Evolutionary conservation across 2,888 invertebrate genomes (phyloP), one percentile per base, ranked within the genome.

Genomic region (Xestia ashworthii): DNA sequence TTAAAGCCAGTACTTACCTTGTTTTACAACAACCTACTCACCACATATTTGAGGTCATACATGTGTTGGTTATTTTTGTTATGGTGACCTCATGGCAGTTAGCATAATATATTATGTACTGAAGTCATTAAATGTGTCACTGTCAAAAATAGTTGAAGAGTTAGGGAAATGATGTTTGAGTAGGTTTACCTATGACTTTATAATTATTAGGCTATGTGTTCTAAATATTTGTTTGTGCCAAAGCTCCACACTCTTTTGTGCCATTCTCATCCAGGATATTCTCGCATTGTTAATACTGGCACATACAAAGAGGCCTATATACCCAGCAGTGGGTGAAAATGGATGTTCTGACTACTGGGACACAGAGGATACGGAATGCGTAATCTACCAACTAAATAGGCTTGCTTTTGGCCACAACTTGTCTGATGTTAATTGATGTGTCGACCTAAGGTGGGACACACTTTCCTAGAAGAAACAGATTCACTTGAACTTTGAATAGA

Each of bases 71-170:
- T 82, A 84, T 80, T 84, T 80, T 74, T 46, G 64, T 64, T 68
- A 71, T 53, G 82, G 50, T 82, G 82, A 82, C 68, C 64, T 82
- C 85, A 82, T 82, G 16, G 44, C 50, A 53, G 50, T 84, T 79
- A 74, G n/a, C 71, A 65, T n/a, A 19, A 46, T 67, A 38, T 58
- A 19, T 64, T 46, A n/a, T 48, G 41, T 67, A 84, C 46, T 14
- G 0, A 70, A 72, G 66, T 69, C 12, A 41, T 53, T 53, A 41
- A 32, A 25, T 38, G n/a, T 76, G 62, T 44, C 55, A 44, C n/a
- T 71, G 41, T 62, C 46, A 19, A 62, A 71, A 16, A 38, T 46
- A 48, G 6, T 67, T 50, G 25, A 19, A 44, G 38, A 32, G 38
- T 64, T 32, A 2, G 11, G 32, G 32, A 12, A n/a, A 5, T 74